phyloP scores from a whole-genome alignment of 2,888 invertebrate genomes.

The Watsonalla binaria region DNA sequence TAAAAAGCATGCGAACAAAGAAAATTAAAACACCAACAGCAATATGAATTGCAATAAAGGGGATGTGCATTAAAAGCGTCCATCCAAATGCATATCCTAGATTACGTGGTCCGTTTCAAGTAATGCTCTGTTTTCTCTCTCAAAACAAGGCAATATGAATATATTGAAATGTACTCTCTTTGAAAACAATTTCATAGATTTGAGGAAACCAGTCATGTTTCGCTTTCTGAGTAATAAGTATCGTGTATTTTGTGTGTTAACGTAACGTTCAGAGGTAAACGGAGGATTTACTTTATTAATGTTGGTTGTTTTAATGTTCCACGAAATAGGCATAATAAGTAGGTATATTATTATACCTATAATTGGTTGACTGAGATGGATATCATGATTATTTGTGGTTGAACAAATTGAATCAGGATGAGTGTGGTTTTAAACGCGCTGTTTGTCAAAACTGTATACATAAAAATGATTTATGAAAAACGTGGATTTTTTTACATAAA shows the following conservation, averaged over 20 bases:
- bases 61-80: conserved; percentile 18
- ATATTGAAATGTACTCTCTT: conserved; percentile 2
- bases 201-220: not conserved
- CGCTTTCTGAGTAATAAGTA: not conserved
- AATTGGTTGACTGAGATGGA: too few species aligned
- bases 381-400: too few species aligned
- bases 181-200: not conserved
- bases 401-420: too few species aligned
- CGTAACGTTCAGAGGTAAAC: not conserved
- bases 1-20: not conserved
- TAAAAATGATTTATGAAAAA: too few species aligned
- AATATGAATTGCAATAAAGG: not conserved
- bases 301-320: not conserved
- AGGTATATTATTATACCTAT: too few species aligned
- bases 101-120: not conserved
- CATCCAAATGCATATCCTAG: conserved; percentile 18
- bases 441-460: too few species aligned
- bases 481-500: too few species aligned
- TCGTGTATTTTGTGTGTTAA: too few species aligned
- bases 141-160: not conserved
- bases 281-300: not conserved
- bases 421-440: too few species aligned
- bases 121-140: conserved; percentile 1
- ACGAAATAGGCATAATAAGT: too few species aligned
- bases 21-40: not conserved